Base-by-base conservation (phyloP, 2,888 invertebrate species). In the Chaetoderma sp. region DNA sequence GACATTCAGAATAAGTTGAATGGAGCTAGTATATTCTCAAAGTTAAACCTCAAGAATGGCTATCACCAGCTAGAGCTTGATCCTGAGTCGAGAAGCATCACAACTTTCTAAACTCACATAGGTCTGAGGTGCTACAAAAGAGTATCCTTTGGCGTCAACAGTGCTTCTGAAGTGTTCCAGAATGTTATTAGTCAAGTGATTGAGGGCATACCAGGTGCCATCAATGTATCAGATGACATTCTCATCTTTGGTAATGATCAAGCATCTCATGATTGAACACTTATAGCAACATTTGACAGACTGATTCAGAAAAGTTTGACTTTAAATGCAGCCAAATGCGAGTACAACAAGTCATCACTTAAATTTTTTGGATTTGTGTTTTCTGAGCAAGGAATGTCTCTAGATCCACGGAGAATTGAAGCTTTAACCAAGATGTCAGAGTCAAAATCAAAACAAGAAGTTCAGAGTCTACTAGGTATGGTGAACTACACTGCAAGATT, bases 161-260 rank as follows among this genome's bases (percentile, higher is more conserved):
- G 84, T 56, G 88, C 88, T 4, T 83, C 86, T 0, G 88, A 87
- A 74, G 73, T 85, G 1, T 87, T 86, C 65, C 85, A 87, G 73
- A 84, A 87, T 73, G 78, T 77, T 1, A 61, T 88, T 30, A 81
- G 83, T 64, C 68, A 72, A 67, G 76, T 86, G 8, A 57, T 87
- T 2, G 33, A 65, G 42, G 74, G 71, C 6, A 83, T 83, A 21
- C 74, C 82, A 44, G 84, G 84, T 0, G 77, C 75, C 3, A 66
- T 83, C 28, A 85, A 83, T 58, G 79, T 80, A 50, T 82, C 81
- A 30, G 86, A 86, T 72, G 85, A 86, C 72, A 84, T 87, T 54
- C 57, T 85, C 4, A 66, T 87, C 10, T 79, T 63, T 76, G 85
- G 78, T 1, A 74, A 66, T 60, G 65, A 60, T 10, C 67, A 71